These are phyloP conservation scores for Stegodyphus mimosarum DNA, from an alignment of 1,140 invertebrate species.

Conservation along the genomic window DNA sequence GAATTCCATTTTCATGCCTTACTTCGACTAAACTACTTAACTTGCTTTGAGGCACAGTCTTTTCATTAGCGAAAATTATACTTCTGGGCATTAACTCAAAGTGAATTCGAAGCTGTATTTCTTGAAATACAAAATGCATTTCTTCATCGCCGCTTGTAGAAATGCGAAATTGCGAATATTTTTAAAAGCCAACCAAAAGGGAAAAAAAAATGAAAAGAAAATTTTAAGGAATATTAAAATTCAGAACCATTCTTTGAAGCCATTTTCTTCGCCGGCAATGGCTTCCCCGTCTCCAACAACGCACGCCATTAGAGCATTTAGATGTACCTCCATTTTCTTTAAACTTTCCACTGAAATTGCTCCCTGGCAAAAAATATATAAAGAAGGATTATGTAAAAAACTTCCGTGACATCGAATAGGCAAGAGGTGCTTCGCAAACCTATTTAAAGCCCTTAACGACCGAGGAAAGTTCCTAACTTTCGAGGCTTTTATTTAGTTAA, in stretches of 20 bases:
- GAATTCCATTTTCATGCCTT: no score
- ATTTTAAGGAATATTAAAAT: slow-evolving; percentile 40
- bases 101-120: no score
- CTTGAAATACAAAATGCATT: no score
- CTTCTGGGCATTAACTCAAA: no score
- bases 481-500: slow-evolving; percentile 47
- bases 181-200: no score
- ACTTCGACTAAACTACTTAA: no score
- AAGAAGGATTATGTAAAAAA: slow-evolving; percentile 46
- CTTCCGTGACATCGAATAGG: slow-evolving; percentile 41
- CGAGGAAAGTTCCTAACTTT: slow-evolving; percentile 2
- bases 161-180: no score
- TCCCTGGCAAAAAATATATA: not conserved
- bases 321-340: slow-evolving; percentile 44
- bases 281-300: slow-evolving; percentile 20
- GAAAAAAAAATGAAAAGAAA: no score
- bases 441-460: slow-evolving; percentile 45
- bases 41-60: no score
- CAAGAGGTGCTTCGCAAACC: slow-evolving; percentile 24
- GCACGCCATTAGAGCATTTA: slow-evolving; percentile 56
- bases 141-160: no score
- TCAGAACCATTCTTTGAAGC: slow-evolving; percentile 44
- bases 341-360: slow-evolving; percentile 2
- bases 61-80: no score
- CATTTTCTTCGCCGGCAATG: slow-evolving; percentile 36